Conservation (phyloP, 2,888 invertebrate genomes). For the Limenitis camilla region DNA sequence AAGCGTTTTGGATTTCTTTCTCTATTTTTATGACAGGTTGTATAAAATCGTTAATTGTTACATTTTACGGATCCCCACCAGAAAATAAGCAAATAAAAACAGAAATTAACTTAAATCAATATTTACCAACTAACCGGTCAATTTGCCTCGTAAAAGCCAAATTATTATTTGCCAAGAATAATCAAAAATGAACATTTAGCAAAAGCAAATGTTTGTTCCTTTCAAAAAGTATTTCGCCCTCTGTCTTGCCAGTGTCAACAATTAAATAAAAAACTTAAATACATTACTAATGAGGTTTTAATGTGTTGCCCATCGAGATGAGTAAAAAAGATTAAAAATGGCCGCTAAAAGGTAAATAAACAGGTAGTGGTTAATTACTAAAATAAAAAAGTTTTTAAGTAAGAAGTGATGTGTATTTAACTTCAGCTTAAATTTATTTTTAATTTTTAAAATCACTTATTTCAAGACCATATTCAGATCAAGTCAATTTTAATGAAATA, state of each 20-base stretch:
- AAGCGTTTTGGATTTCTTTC: no score
- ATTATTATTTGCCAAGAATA: constrained; percentile 28
- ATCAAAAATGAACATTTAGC: constrained; percentile 10
- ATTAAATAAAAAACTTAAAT: constrained; percentile 14
- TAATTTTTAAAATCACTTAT: no score
- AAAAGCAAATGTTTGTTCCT: constrained; percentile 9
- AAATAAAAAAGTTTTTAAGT: background rate
- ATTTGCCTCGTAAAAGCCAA: constrained; percentile 24
- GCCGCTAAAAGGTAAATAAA: constrained; percentile 7
- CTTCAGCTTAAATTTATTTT: background rate
- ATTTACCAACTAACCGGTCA: constrained; percentile 29
- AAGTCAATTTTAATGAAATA: no score
- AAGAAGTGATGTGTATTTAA: background rate
- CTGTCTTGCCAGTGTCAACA: constrained; percentile 12
- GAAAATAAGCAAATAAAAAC: background rate
- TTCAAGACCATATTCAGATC: no score
- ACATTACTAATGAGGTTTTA: constrained; percentile 30
- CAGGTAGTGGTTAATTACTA: background rate
- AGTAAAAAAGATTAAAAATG: constrained; percentile 9
- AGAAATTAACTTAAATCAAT: constrained; percentile 18
- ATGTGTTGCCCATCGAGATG: constrained; percentile 24
- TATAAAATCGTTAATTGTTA: no score
- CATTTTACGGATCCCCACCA: no score
- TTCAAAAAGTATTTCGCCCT: constrained; percentile 15
- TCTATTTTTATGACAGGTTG: no score